phyloP scores from a whole-genome alignment of 2,888 invertebrate species.

The Zonitis immaculata region DNA sequence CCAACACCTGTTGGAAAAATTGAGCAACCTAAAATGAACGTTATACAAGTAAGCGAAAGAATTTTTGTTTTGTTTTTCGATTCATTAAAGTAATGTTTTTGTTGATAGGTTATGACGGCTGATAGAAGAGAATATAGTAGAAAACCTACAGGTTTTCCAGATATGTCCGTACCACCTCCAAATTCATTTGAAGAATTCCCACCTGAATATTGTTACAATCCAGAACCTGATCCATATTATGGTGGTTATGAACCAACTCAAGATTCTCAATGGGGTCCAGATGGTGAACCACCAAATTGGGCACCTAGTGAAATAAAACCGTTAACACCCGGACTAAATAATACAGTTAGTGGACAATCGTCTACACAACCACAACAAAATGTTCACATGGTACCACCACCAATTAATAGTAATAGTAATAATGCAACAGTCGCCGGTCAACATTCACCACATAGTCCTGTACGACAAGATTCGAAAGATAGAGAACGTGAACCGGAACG shows the following conservation, averaged over 20 bases:
- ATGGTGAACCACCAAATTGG: conserved; percentile 51
- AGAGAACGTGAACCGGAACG: conserved; percentile 19
- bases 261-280: conserved; percentile 63
- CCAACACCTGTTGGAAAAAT: conserved; percentile 47
- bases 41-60: conserved; percentile 75
- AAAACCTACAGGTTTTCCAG: conserved; percentile 60
- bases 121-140: conserved; percentile 82
- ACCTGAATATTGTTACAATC: conserved; percentile 50
- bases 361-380: conserved; percentile 30
- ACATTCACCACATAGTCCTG: conserved; percentile 11
- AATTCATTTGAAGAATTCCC: conserved; percentile 48
- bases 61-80: no score
- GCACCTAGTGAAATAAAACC: conserved; percentile 64
- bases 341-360: conserved; percentile 34
- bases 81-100: neutral
- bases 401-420: conserved; percentile 23
- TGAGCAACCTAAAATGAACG: conserved; percentile 71
- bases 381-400: conserved; percentile 40
- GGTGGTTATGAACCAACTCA: conserved; percentile 67
- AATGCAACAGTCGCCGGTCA: neutral
- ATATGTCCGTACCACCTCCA: conserved; percentile 60
- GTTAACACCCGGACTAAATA: conserved; percentile 60
- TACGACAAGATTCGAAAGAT: conserved; percentile 13
- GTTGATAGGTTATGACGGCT: conserved; percentile 76
- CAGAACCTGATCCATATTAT: conserved; percentile 55